These are phyloP conservation scores for Oxyruncus cristatus DNA, from an alignment of 2,113 vertebrate genomes.

Conservation along the genomic window DNA sequence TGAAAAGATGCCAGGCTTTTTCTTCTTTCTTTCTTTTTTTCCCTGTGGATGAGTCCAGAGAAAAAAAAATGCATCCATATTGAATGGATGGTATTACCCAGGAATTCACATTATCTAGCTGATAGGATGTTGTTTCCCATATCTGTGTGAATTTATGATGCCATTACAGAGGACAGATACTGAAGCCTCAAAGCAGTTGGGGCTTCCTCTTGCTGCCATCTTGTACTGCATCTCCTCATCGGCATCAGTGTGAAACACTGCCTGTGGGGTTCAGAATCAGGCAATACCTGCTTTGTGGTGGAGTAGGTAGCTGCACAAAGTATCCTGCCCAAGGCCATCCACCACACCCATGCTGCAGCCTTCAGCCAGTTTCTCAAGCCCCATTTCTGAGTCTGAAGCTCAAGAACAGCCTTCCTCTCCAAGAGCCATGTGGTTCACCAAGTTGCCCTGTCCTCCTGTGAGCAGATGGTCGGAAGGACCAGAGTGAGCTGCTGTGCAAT, in stretches of 20 bases:
- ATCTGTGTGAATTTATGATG: not conserved
- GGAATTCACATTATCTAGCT: not conserved
- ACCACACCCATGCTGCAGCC: not conserved
- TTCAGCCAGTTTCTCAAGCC: not conserved
- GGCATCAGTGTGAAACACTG: accelerated
- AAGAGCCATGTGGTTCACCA: not conserved
- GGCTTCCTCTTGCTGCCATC: not conserved
- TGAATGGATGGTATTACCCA: not conserved
- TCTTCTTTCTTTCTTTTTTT: not conserved
- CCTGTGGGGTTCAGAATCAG: not conserved
- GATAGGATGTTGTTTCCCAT: not conserved
- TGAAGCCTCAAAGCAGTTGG: not conserved
- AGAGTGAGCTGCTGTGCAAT: not conserved
- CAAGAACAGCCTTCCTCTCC: not conserved
- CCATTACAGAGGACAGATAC: not conserved
- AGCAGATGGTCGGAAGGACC: not conserved
- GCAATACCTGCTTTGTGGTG: not conserved
- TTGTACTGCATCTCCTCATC: not conserved
- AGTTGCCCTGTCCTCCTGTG: accelerated
- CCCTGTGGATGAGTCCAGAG: not conserved
- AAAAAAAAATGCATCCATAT: not conserved
- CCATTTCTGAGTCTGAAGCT: not conserved
- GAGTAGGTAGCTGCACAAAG: not conserved
- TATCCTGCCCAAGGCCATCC: not conserved
- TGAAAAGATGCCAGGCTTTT: not conserved